phyloP scores from a whole-genome alignment of 2,113 vertebrate genomes.

The Corythornis cristatus region DNA sequence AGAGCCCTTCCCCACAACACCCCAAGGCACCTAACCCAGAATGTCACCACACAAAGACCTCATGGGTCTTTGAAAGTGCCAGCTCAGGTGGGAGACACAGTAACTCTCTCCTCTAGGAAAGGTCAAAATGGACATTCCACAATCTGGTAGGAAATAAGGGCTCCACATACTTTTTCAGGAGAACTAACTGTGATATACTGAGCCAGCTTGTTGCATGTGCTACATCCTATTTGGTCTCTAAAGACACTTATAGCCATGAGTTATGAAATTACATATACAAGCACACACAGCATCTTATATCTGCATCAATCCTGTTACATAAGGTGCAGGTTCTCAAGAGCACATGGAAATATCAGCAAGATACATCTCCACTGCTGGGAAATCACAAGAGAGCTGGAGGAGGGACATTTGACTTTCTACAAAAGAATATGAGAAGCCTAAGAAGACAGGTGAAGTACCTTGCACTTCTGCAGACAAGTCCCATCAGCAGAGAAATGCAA shows the following conservation, averaged over 20 bases:
- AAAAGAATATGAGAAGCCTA: not conserved
- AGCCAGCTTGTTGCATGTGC: not conserved
- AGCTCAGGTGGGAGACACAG: not conserved
- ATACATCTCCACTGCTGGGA: not conserved
- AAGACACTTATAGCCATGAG: not conserved
- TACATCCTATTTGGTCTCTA: not conserved
- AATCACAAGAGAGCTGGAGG: not conserved
- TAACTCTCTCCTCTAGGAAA: not conserved
- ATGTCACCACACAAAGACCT: not conserved
- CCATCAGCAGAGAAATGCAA: not conserved
- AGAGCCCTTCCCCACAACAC: not conserved
- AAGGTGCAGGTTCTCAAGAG: not conserved
- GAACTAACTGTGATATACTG: not conserved
- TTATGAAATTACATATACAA: not conserved
- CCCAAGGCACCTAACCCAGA: not conserved
- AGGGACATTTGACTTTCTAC: not conserved
- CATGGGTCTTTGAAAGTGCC: not conserved
- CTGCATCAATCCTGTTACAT: rapidly evolving
- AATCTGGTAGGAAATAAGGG: not conserved
- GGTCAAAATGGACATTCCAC: not conserved
- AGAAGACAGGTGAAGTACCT: not conserved
- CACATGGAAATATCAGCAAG: not conserved
- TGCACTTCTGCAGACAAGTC: not conserved
- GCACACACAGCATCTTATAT: not conserved
- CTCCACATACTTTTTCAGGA: not conserved